These are phyloP conservation scores for Chrysodeixis includens DNA, from an alignment of 2,888 invertebrate species.

Conservation along the genomic window DNA sequence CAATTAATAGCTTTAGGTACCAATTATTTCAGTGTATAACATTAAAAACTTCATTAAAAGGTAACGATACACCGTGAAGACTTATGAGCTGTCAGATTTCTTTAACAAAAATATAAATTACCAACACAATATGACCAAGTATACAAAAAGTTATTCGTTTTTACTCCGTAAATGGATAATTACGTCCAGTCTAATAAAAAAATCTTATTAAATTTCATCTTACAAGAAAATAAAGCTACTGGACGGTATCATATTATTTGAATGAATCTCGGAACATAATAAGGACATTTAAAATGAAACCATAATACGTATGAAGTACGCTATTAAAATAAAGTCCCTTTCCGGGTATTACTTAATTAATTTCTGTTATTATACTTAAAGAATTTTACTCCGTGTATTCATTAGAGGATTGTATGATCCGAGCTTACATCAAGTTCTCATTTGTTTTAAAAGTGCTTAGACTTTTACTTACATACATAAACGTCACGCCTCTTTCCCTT, in stretches of 20 bases:
- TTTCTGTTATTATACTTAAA: neutral
- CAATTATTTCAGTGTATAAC: too few relatives aligned
- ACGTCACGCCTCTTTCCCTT: too few relatives aligned
- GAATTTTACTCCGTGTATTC: neutral
- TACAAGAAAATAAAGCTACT: neutral
- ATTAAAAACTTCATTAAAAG: too few relatives aligned
- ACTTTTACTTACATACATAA: too few relatives aligned
- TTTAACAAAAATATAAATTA: too few relatives aligned
- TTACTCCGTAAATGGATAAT: too few relatives aligned
- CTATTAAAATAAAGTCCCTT: neutral
- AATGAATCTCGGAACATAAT: neutral
- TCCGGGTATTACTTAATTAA: slow-evolving; percentile 4
- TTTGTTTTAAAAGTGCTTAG: neutral
- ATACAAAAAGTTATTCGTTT: too few relatives aligned
- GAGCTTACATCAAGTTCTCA: neutral
- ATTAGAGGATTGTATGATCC: neutral
- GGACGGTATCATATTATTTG: neutral
- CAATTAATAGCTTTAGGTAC: too few relatives aligned
- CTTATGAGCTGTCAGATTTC: too few relatives aligned
- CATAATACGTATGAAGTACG: neutral
- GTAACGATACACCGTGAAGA: too few relatives aligned
- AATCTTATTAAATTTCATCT: neutral
- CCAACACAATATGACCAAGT: too few relatives aligned
- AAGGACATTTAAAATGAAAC: neutral
- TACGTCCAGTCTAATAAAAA: too few relatives aligned